Conservation (phyloP, 1,140 invertebrate genomes). For the Helicoverpa armigera region DNA sequence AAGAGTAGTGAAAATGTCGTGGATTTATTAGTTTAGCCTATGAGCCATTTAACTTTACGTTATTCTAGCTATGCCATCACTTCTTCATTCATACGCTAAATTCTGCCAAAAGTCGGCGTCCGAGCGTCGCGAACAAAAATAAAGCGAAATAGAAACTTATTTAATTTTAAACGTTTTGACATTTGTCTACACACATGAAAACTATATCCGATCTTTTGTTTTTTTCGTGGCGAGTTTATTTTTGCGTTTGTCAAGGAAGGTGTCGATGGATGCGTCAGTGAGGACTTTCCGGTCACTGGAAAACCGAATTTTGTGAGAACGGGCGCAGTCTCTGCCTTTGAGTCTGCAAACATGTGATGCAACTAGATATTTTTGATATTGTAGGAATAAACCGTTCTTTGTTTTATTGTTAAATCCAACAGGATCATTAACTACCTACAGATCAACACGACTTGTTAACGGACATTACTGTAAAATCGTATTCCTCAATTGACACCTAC, state of each 20-base stretch:
- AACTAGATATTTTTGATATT: too few species aligned
- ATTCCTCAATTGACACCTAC: conserved; percentile 3
- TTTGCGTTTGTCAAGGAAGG: conserved; percentile 59
- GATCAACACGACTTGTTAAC: neutral
- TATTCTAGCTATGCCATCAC: neutral
- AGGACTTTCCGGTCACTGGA: conserved; percentile 54
- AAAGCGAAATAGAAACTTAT: conserved; percentile 45
- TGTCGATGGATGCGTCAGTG: conserved; percentile 64
- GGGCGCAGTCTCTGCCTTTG: neutral
- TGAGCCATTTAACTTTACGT: neutral
- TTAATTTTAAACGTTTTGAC: conserved; percentile 60
- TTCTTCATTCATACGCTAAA: conserved; percentile 22
- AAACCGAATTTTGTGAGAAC: conserved; percentile 37
- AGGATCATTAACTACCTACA: neutral
- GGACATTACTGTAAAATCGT: neutral
- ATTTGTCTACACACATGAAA: conserved; percentile 58
- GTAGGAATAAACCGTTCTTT: too few species aligned
- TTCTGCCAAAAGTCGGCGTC: neutral
- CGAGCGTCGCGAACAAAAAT: conserved; percentile 18
- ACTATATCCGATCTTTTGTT: conserved; percentile 67
- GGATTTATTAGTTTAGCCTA: neutral
- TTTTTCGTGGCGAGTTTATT: conserved; percentile 60
- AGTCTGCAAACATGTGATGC: neutral
- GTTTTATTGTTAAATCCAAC: neutral
- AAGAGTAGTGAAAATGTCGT: neutral